Evolutionary conservation across 2,113 vertebrate species (phyloP), one percentile per base, ranked within the genome.

Genomic region (Catharus minimus): DNA sequence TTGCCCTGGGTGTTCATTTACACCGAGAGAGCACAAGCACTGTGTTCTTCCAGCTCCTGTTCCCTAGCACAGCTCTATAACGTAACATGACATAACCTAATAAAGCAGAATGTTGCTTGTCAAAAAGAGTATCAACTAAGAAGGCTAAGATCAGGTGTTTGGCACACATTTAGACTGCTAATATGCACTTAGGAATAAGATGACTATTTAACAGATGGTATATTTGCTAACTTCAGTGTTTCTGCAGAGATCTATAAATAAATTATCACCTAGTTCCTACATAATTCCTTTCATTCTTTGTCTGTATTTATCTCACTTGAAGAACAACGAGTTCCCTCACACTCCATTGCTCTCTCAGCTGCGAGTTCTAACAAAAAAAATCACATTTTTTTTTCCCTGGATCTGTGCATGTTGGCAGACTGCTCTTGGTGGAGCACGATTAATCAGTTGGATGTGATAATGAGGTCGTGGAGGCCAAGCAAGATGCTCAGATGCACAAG

Each of bases 161-260:
- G 93, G 90, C 86, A 82, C 81, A 74, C 67, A 82, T 88, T 86
- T 94, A 65, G 86, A 77, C 82, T 77, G 79, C 60, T 96, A 95
- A 96, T 96, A 96, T 84, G 86, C 89, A 91, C 61, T 89, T 74
- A 95, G 94, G 93, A 96, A 94, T 73, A 56, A 44, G 76, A 68
- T n/a, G 65, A 52, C 69, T 96, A 82, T 96, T 95, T 96, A 95
- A 93, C 95, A 97, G 95, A 96, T 90, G 95, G 95, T 67, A 32
- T 89, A 90, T 82, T 94, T 77, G 86, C 86, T 93, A 96, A 81
- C 89, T 93, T 87, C 92, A 79, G 88, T 89, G 66, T 87, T 96
- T 96, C 89, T 96, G 81, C 74, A 28, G 93, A 96, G 93, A 64
- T 89, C 92, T 93, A 90, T 95, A 96, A 96, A 96, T 96, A 97